phyloP scores from a whole-genome alignment of 2,888 invertebrate species.

The Tetranychus piercei region DNA sequence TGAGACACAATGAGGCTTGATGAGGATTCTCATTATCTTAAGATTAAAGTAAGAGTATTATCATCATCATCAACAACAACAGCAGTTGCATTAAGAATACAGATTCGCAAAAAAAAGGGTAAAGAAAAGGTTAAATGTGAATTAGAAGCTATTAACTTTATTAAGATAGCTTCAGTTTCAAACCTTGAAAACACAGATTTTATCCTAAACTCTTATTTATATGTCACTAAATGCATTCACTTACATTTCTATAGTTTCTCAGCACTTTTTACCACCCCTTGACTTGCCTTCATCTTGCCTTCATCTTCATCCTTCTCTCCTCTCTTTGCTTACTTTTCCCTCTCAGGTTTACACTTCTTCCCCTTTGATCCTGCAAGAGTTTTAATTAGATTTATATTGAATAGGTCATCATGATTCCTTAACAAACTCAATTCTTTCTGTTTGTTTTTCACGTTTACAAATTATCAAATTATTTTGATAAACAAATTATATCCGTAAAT shows the following conservation, averaged over 20 bases:
- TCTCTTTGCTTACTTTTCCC: not conserved
- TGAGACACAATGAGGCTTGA: conserved; percentile 1
- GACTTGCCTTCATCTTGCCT: not conserved
- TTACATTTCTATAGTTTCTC: too few relatives aligned
- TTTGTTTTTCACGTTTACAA: not conserved
- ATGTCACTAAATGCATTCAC: not conserved
- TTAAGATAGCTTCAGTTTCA: not conserved
- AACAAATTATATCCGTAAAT: too few relatives aligned
- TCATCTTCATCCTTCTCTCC: not conserved
- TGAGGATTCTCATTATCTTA: conserved; percentile 8
- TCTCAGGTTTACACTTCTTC: too few relatives aligned
- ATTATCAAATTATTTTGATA: not conserved
- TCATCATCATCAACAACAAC: not conserved
- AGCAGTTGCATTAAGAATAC: too few relatives aligned
- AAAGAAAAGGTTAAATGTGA: not conserved
- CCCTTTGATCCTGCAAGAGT: not conserved
- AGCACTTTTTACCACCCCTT: not conserved
- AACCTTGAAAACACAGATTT: not conserved
- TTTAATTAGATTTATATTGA: not conserved
- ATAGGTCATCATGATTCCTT: not conserved
- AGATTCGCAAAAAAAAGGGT: not conserved
- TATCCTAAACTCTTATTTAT: not conserved
- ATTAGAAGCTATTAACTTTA: conserved; percentile 1
- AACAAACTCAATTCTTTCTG: not conserved
- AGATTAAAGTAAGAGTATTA: not conserved